phyloP scores from a whole-genome alignment of 2,888 invertebrate species.

The Aporophyla lueneburgensis region DNA sequence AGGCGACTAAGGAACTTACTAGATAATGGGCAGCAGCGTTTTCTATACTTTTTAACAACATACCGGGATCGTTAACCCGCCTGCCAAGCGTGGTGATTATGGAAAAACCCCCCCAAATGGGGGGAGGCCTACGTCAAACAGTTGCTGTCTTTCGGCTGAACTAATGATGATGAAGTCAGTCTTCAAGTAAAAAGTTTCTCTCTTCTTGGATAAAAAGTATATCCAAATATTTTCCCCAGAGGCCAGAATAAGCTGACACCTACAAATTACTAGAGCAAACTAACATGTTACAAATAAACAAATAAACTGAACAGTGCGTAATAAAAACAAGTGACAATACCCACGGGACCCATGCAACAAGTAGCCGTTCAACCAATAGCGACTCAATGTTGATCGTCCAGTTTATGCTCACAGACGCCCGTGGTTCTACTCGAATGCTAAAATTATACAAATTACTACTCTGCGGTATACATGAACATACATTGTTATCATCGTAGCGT shows the following conservation, averaged over 20 bases:
- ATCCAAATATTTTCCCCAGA: slow-evolving; percentile 6
- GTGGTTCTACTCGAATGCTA: slow-evolving; percentile 74
- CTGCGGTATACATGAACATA: slow-evolving; percentile 77
- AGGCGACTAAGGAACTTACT: too few relatives aligned
- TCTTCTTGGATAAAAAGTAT: background rate
- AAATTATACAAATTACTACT: slow-evolving; percentile 85
- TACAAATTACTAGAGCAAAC: slow-evolving; percentile 35
- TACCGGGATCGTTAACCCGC: too few relatives aligned
- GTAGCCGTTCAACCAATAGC: slow-evolving; percentile 54
- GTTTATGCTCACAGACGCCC: slow-evolving; percentile 41
- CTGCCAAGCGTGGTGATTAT: too few relatives aligned
- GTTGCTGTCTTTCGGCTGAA: too few relatives aligned
- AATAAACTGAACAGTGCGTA: slow-evolving; percentile 46
- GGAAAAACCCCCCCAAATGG: too few relatives aligned
- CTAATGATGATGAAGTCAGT: background rate
- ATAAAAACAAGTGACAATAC: slow-evolving; percentile 56
- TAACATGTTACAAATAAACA: slow-evolving; percentile 49
- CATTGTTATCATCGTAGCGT: slow-evolving; percentile 73
- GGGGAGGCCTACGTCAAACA: too few relatives aligned
- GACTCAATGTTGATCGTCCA: slow-evolving; percentile 44
- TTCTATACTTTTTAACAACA: too few relatives aligned
- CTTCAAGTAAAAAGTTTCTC: background rate
- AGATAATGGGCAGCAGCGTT: too few relatives aligned
- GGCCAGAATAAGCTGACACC: background rate
- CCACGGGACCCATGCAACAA: slow-evolving; percentile 60